These are phyloP conservation scores for Corythaeola cristata DNA, from an alignment of 2,113 vertebrate species.

Conservation along the genomic window DNA sequence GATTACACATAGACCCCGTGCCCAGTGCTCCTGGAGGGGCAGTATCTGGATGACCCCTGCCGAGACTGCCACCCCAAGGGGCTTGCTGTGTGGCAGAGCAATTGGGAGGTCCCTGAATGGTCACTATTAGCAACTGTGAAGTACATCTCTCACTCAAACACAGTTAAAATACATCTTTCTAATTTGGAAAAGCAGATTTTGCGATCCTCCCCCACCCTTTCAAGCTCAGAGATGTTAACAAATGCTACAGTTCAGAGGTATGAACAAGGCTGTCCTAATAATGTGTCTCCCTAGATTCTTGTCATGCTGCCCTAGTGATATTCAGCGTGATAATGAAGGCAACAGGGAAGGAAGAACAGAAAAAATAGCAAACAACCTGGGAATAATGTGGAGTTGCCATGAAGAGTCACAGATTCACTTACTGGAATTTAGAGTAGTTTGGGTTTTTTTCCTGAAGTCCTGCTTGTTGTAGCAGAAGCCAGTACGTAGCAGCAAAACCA, in stretches of 20 bases:
- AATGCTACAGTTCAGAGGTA: slow-evolving; percentile 33
- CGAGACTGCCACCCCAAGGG: neutral
- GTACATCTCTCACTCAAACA: neutral
- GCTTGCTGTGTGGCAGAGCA: neutral
- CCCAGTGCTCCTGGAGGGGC: neutral
- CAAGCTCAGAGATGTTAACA: slow-evolving; percentile 40
- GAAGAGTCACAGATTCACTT: slow-evolving; percentile 67
- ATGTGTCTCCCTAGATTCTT: slow-evolving; percentile 66
- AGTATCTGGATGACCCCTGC: neutral
- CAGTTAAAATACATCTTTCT: neutral
- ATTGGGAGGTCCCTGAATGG: neutral
- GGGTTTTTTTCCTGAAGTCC: slow-evolving; percentile 19
- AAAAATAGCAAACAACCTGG: slow-evolving; percentile 59
- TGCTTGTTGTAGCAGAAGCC: slow-evolving; percentile 12
- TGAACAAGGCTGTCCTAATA: slow-evolving; percentile 56
- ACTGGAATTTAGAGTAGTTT: slow-evolving; percentile 54
- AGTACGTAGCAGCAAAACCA: neutral
- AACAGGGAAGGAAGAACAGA: slow-evolving; percentile 52
- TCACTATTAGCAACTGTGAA: neutral
- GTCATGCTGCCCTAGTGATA: slow-evolving; percentile 58
- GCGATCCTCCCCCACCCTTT: neutral
- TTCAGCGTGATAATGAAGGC: slow-evolving; percentile 54
- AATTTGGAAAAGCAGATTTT: slow-evolving; percentile 20
- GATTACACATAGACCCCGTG: neutral
- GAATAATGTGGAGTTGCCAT: slow-evolving; percentile 66